phyloP scores from a whole-genome alignment of 2,888 invertebrate species.

The Cantharis lateralis region DNA sequence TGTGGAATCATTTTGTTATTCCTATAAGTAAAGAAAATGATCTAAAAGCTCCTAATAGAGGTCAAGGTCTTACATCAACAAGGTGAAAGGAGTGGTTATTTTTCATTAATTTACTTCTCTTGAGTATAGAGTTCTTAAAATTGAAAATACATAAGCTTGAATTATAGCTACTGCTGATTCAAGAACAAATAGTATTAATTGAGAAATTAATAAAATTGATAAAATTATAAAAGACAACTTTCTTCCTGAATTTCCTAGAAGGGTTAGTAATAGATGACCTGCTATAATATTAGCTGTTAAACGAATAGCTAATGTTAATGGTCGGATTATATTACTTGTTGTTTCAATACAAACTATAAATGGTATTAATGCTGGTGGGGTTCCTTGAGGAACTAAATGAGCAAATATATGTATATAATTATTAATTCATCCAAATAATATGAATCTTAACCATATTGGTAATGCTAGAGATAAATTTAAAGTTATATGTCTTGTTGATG shows the following conservation, averaged over 20 bases:
- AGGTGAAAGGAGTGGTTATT: conserved; percentile 67
- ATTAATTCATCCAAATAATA: conserved; percentile 68
- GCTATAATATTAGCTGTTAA: conserved; percentile 80
- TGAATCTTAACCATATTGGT: conserved; percentile 68
- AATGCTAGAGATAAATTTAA: conserved; percentile 64
- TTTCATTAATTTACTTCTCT: conserved; percentile 68
- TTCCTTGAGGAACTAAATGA: conserved; percentile 71
- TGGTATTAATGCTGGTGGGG: conserved; percentile 66
- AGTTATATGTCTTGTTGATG: conserved; percentile 67
- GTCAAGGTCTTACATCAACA: conserved; percentile 67
- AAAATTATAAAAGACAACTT: conserved; percentile 38
- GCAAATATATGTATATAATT: conserved; percentile 67
- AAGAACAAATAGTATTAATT: conserved; percentile 61
- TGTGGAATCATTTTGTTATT: conserved; percentile 67
- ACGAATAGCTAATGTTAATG: conserved; percentile 71
- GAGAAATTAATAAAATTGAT: conserved; percentile 47
- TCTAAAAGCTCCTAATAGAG: conserved; percentile 64
- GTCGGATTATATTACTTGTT: conserved; percentile 73
- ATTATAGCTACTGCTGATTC: conserved; percentile 67
- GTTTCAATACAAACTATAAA: conserved; percentile 79
- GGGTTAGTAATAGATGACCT: conserved; percentile 69
- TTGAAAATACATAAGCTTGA: conserved; percentile 70
- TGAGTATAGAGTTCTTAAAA: conserved; percentile 69
- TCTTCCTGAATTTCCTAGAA: conserved; percentile 59
- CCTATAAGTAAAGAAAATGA: conserved; percentile 63